Conservation (phyloP, 2,113 vertebrate species). For the Sturnus vulgaris region DNA sequence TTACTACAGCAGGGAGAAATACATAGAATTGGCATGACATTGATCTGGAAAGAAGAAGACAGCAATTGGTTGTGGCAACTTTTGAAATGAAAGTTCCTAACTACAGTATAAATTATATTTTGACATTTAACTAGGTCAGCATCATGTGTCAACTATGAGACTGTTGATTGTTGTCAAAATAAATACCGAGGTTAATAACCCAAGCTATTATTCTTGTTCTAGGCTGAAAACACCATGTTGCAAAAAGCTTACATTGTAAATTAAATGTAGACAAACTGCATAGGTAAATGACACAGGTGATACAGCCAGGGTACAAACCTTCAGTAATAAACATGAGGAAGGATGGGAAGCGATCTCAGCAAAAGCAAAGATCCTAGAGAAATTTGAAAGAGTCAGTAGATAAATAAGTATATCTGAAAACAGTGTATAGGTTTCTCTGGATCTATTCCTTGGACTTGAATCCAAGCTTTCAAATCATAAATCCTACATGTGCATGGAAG, state of each 20-base stretch:
- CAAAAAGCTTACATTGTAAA: background rate
- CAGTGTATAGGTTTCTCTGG: background rate
- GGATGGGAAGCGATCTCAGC: background rate
- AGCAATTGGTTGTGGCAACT: background rate
- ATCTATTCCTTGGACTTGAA: background rate
- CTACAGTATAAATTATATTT: background rate
- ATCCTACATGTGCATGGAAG: background rate
- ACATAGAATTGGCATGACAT: background rate
- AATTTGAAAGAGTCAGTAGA: background rate
- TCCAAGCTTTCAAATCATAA: background rate
- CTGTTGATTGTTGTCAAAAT: background rate
- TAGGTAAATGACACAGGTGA: background rate
- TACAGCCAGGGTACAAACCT: background rate
- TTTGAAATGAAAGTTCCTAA: background rate
- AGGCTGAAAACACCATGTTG: background rate
- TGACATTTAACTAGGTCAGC: background rate
- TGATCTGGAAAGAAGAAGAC: background rate
- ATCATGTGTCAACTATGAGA: background rate
- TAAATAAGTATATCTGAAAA: background rate
- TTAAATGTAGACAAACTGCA: background rate
- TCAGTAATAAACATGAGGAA: background rate
- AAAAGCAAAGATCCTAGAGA: background rate
- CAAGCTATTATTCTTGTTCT: background rate
- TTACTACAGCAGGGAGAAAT: background rate
- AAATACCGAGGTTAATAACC: background rate